Evolutionary conservation across 2,797 vertebrate genomes (phyloP).

Genomic region (Craterocephalus amniculus): DNA sequence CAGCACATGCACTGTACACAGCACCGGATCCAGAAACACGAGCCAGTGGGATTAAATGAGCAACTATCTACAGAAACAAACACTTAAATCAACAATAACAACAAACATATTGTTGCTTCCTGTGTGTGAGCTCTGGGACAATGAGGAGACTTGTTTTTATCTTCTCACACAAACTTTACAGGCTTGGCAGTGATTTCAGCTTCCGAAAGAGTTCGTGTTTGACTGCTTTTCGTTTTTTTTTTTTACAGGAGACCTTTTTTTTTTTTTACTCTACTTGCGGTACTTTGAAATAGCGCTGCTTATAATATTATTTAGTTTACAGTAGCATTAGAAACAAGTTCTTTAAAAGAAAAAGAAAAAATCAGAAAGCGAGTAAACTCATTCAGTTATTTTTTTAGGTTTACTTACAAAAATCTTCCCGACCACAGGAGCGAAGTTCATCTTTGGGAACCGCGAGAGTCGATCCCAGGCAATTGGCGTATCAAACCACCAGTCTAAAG

Average conservation of each 20-base stretch:
- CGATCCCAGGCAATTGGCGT: slow-evolving; percentile 51
- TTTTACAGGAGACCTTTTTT: neutral
- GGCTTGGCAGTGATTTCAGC: slow-evolving; percentile 60
- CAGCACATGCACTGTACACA: slow-evolving; percentile 53
- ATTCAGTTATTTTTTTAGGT: neutral
- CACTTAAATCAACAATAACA: slow-evolving; percentile 41
- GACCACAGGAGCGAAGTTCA: slow-evolving; percentile 74
- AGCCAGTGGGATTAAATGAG: slow-evolving; percentile 6
- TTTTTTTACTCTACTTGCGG: neutral
- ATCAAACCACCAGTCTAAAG: slow-evolving; percentile 13
- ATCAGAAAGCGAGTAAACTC: fast-evolving
- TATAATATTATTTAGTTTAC: neutral
- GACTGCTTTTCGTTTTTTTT: neutral
- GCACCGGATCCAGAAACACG: slow-evolving; percentile 1
- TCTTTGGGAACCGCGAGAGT: slow-evolving; percentile 71
- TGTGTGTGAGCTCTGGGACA: slow-evolving; percentile 49
- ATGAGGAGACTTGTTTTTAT: slow-evolving; percentile 65
- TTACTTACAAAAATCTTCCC: slow-evolving; percentile 69
- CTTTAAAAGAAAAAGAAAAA: fast-evolving
- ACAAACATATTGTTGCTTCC: slow-evolving; percentile 53
- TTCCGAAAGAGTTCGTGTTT: neutral
- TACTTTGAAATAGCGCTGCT: neutral
- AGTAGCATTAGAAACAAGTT: neutral
- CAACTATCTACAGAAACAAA: slow-evolving; percentile 38
- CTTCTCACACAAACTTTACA: slow-evolving; percentile 46